These are phyloP conservation scores for Poeciliopsis presidionis DNA, from an alignment of 2,797 vertebrate species.

Conservation along the genomic window DNA sequence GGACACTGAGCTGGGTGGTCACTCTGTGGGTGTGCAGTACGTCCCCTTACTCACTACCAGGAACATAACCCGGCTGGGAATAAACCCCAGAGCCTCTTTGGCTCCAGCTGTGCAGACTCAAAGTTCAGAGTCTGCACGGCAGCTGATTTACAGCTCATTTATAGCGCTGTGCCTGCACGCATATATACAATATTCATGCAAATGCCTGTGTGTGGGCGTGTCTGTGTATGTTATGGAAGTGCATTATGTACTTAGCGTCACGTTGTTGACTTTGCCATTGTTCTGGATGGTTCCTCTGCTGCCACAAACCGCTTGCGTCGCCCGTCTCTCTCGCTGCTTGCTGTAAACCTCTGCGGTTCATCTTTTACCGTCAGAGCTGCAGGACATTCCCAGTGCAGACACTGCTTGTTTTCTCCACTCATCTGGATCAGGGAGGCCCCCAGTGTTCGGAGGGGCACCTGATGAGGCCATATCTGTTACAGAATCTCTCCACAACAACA, in stretches of 20 bases:
- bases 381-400: constrained; percentile 37
- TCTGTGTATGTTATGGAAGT: constrained; percentile 29
- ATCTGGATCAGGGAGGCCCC: constrained; percentile 12
- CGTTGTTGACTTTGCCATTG: constrained; percentile 52
- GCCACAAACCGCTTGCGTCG: constrained; percentile 30
- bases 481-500: background rate
- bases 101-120: constrained; percentile 43
- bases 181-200: constrained; percentile 38
- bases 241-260: constrained; percentile 35
- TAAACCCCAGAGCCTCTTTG: constrained; percentile 39
- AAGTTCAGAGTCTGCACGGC: constrained; percentile 37
- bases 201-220: constrained; percentile 20
- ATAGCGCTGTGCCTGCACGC: constrained; percentile 19
- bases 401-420: constrained; percentile 43
- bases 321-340: constrained; percentile 29
- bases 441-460: constrained; percentile 37
- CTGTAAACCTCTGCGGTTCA: constrained; percentile 21
- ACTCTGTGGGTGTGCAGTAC: constrained; percentile 37
- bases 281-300: constrained; percentile 37
- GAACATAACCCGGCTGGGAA: constrained; percentile 29
- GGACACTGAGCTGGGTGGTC: constrained; percentile 57
- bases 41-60: constrained; percentile 51
- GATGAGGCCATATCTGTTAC: constrained; percentile 26
- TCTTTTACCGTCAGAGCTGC: constrained; percentile 17
- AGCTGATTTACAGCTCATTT: constrained; percentile 46